These are phyloP conservation scores for Nothocercus nigrocapillus DNA, from an alignment of 2,113 vertebrate species.

Conservation along the genomic window DNA sequence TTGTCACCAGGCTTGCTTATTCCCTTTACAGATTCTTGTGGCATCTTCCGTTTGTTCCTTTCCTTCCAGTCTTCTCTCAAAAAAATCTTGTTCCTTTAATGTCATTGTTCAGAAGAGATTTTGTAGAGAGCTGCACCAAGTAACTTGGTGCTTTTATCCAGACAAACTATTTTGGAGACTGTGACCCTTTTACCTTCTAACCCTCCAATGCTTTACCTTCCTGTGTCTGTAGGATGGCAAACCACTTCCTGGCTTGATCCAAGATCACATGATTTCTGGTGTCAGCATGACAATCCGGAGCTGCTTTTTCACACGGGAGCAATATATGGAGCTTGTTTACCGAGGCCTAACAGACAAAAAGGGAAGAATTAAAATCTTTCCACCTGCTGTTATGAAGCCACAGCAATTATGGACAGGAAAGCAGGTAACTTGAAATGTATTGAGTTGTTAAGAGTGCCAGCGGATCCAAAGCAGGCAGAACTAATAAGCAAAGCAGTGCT, in stretches of 20 bases:
- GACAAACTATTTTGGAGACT: background rate
- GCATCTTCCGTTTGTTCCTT: no score
- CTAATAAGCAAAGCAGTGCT: background rate
- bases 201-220: background rate
- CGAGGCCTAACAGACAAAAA: constrained; percentile 91
- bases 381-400: constrained; percentile 90
- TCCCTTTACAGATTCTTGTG: background rate
- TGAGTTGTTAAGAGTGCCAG: background rate
- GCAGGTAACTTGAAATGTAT: constrained; percentile 81
- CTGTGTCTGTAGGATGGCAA: constrained; percentile 86
- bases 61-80: no score
- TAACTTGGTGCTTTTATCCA: background rate
- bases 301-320: constrained; percentile 90
- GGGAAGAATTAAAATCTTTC: constrained; percentile 84
- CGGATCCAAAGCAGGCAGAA: background rate
- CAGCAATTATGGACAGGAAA: constrained; percentile 94
- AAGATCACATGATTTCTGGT: constrained; percentile 98
- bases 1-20: background rate
- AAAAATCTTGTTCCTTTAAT: background rate
- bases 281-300: constrained; percentile 92
- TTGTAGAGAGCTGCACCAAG: background rate
- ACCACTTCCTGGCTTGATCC: constrained; percentile 94
- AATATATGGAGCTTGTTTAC: constrained; percentile 94
- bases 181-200: background rate
- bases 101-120: background rate